Base-by-base conservation (phyloP, 1,140 invertebrate genomes). In the Saccostrea glomerata region DNA sequence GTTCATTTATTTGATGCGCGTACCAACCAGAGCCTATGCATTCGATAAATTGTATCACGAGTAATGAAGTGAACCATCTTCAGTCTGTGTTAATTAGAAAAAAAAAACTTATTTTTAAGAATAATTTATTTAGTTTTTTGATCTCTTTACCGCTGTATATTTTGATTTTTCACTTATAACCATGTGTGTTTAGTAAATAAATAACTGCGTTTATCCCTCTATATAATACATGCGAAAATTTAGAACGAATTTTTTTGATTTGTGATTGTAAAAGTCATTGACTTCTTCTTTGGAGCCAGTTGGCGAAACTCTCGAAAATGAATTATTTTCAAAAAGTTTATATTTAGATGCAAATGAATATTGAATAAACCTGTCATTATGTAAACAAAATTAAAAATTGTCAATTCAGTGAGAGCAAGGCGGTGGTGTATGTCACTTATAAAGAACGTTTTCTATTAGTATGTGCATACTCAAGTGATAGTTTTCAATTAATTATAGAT, bases 1-100 rank as follows among this genome's bases (percentile, higher is more conserved):
- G 30, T 9, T 25, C 5, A 15, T 23, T 77, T 36, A 30, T 25
- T 25, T 36, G 30, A 36, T 30, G 25, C 23, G 25, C 70, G 70
- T 77, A 36, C 70, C 70, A 77, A 77, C 70, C 70, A 77, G 70
- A 30, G 25, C 30, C 70, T 30, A 77, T 77, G 23, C 30, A 77
- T 77, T 77, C 30, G 11, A 36, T 25, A 77, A 15, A 30, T 77
- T 17, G 20, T 66, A n/a, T 17, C 70, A 15, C 23, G 0, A 77
- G 23, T 77, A 77, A 77, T 77, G 30, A 36, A 77, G 70, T 77
- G 11, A 77, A 77, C 70, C 70, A 15, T 11, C 30, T 36, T 77
- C 25, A 11, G 11, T 15, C 12, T 77, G 23, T 77, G 70, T 77
- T 77, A 30, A 77, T 77, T 77, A 77, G 25, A 77, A 77, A 30